These are phyloP conservation scores for Hemicentrotus pulcherrimus DNA, from an alignment of 35 echinoderm and acorn worm species.

Conservation along the genomic window DNA sequence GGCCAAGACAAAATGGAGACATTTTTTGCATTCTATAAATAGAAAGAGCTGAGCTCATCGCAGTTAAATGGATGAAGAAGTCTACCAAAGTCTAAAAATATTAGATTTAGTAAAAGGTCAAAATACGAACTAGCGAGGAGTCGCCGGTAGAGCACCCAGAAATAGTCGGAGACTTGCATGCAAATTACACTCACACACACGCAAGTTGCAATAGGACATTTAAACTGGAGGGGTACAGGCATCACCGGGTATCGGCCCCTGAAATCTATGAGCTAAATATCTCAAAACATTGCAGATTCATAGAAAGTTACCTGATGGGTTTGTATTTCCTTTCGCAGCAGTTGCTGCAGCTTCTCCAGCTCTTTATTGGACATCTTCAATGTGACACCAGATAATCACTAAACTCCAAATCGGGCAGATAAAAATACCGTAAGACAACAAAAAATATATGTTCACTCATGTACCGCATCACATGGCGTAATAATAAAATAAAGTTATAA, in stretches of 20 bases:
- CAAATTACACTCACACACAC: conserved; percentile 49
- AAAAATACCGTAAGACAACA: conserved; percentile 48
- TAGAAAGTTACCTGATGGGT: conserved; percentile 87
- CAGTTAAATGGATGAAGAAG: not conserved
- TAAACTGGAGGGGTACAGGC: conserved; percentile 42
- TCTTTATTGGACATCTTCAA: conserved; percentile 94
- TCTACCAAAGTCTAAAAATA: not conserved
- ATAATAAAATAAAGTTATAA: conserved; percentile 33
- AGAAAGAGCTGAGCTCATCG: not conserved
- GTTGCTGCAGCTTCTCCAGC: conserved; percentile 85
- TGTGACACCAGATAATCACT: conserved; percentile 35
- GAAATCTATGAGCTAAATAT: conserved; percentile 39
- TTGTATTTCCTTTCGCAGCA: conserved; percentile 88
- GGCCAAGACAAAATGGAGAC: not conserved
- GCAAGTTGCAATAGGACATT: conserved; percentile 48
- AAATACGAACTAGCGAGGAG: conserved; percentile 27
- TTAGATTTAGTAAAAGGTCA: conserved; percentile 15
- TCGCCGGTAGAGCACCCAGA: conserved; percentile 26
- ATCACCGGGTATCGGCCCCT: conserved; percentile 23
- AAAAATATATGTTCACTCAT: not conserved
- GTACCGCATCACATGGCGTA: conserved; percentile 49
- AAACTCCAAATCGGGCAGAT: conserved; percentile 19
- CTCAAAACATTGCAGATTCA: conserved; percentile 35
- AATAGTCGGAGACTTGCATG: conserved; percentile 34
- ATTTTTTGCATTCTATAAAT: not conserved